These are phyloP conservation scores for Microtus montanus DNA, from an alignment of 2,113 vertebrate genomes.

Conservation along the genomic window DNA sequence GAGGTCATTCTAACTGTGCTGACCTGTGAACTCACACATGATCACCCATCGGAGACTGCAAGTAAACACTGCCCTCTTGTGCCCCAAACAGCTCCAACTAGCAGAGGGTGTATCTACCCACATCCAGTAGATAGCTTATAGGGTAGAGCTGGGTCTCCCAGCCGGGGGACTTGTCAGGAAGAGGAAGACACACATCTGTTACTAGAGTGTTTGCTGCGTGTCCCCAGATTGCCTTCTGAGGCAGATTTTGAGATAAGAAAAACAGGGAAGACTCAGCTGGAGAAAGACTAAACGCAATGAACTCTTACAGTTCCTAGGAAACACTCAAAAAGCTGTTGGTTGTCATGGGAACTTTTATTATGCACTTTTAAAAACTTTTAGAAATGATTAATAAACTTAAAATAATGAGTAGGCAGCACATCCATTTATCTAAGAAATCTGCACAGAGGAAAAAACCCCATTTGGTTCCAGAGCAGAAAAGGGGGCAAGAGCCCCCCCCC, in stretches of 20 bases:
- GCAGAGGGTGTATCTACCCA: not conserved
- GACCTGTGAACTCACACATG: slow-evolving; percentile 71
- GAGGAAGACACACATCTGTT: slow-evolving; percentile 35
- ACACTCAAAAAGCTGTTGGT: slow-evolving; percentile 11
- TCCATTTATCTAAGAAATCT: slow-evolving; percentile 37
- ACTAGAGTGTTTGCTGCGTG: not conserved
- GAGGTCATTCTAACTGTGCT: slow-evolving; percentile 66
- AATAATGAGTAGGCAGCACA: not conserved
- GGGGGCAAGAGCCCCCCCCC: no score
- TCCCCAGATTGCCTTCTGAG: slow-evolving; percentile 17
- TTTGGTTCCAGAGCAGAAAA: not conserved
- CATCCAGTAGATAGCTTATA: not conserved
- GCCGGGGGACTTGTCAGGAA: slow-evolving; percentile 2
- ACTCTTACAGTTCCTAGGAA: slow-evolving; percentile 49
- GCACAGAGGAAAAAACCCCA: not conserved
- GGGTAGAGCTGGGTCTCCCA: not conserved
- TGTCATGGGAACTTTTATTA: not conserved
- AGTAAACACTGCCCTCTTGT: slow-evolving; percentile 88
- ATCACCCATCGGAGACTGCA: slow-evolving; percentile 35
- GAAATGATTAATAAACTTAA: not conserved
- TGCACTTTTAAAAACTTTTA: slow-evolving; percentile 29
- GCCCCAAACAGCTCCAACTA: slow-evolving; percentile 63
- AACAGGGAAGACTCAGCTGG: not conserved
- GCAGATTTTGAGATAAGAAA: slow-evolving; percentile 41
- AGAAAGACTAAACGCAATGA: slow-evolving; percentile 18